Evolutionary conservation across 2,888 invertebrate genomes (phyloP).

Genomic region (Noctua pronuba): DNA sequence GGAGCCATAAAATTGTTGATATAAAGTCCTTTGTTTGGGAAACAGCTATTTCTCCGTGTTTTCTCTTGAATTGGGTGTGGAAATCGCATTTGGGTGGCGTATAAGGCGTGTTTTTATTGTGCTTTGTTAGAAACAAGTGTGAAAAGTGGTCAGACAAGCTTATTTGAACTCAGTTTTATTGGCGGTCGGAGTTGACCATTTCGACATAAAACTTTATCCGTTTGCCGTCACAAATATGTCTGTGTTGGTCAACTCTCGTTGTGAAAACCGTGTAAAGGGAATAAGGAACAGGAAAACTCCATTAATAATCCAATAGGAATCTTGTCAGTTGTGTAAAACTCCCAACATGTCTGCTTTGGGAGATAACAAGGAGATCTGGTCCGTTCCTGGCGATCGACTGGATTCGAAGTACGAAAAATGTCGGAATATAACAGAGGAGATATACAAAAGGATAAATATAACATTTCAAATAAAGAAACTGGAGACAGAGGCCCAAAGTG

Average conservation of each 20-base stretch:
- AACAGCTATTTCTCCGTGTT: conserved; percentile 75
- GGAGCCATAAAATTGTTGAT: conserved; percentile 87
- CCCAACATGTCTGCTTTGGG: conserved; percentile 83
- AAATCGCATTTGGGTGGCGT: conserved; percentile 61
- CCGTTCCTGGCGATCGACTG: conserved; percentile 73
- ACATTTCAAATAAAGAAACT: conserved; percentile 88
- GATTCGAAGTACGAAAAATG: conserved; percentile 87
- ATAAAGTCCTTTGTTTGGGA: conserved; percentile 86
- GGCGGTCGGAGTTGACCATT: conserved; percentile 53
- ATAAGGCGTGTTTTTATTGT: conserved; percentile 55
- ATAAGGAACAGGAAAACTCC: conserved; percentile 68
- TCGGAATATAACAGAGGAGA: conserved; percentile 87
- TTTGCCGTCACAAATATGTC: conserved; percentile 73
- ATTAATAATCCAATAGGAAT: conserved; percentile 77
- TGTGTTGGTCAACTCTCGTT: conserved; percentile 73
- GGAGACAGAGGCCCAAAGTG: conserved; percentile 80
- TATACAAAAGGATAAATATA: conserved; percentile 88
- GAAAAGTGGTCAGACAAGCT: conserved; percentile 60
- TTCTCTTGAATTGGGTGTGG: conserved; percentile 61
- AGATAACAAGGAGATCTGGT: conserved; percentile 78
- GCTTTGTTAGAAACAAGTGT: conserved; percentile 59
- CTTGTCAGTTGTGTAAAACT: conserved; percentile 64
- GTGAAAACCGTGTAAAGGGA: conserved; percentile 68
- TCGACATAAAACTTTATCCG: conserved; percentile 70
- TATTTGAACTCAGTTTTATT: conserved; percentile 40